Evolutionary conservation across 1,140 invertebrate species (phyloP), one percentile per base, ranked within the genome.

Genomic region (Hycleus cichorii): DNA sequence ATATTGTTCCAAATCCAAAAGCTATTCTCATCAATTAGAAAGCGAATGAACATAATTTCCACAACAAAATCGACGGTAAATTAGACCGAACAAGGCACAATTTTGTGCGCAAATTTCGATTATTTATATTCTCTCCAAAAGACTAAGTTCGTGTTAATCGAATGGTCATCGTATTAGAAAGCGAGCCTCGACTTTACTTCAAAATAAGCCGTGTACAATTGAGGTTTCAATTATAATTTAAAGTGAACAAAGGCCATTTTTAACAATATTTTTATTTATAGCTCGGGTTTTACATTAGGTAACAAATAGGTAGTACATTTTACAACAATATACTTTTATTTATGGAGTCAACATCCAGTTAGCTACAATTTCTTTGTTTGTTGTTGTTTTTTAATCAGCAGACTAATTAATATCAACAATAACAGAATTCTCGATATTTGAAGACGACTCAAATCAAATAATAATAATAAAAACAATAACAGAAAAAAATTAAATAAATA

Each of bases 271-370:
- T 61, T 64, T 62, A 52, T 57, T 60, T 63, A 43, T 49, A 62
- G 60, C 48, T 58, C 53, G 55, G 62, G 59, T 46, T 61, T 62
- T 59, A 64, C 57, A 62, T 47, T 59, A 55, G 60, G 60, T 64
- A 64, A 64, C 63, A 64, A 64, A 64, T 62, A 64, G 59, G 60
- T 60, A 47, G 43, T 64, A 64, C 59, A 64, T 61, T 11, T 57
- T 62, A 62, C 60, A 59, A 64, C 63, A 64, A 62, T 58, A 64
- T 32, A 32, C 4, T 32, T 32, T 32, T 32, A 32, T 32, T 32
- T 32, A 32, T 32, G 32, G 32, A 32, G 32, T 32, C 32, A 32
- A 32, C 32, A 32, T 32, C 32, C 26, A 49, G 26, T 26, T 49
- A 49, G 47, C 47, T 12, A 26, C 11, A 18, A 26, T 32, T 49